phyloP scores from a whole-genome alignment of 1,140 invertebrate species.

The Rhyacophila brunnea region DNA sequence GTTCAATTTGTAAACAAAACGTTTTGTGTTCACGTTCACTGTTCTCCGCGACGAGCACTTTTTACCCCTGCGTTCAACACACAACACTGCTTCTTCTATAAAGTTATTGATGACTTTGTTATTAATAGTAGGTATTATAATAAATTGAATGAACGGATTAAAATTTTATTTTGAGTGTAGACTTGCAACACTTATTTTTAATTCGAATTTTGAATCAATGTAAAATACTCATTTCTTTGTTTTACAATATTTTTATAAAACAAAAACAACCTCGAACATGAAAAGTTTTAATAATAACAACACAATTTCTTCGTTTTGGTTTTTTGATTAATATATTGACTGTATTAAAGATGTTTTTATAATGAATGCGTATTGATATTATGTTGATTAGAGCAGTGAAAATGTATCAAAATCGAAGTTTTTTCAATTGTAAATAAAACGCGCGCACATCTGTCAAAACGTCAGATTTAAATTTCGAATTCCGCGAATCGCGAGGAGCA shows the following conservation, averaged over 20 bases:
- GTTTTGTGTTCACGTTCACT: not conserved
- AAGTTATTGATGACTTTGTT: too few relatives aligned
- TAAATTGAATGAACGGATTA: too few relatives aligned
- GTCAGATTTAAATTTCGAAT: slow-evolving; percentile 5
- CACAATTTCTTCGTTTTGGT: not conserved
- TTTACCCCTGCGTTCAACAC: not conserved
- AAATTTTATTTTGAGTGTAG: too few relatives aligned
- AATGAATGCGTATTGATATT: not conserved
- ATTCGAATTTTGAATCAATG: too few relatives aligned
- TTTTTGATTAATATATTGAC: not conserved
- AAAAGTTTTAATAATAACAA: not conserved
- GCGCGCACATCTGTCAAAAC: slow-evolving; percentile 1
- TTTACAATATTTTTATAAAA: too few relatives aligned
- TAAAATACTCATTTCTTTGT: too few relatives aligned
- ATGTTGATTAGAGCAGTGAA: too few relatives aligned
- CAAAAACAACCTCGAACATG: too few relatives aligned
- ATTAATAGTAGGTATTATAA: too few relatives aligned
- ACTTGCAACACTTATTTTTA: too few relatives aligned
- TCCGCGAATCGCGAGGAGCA: not conserved
- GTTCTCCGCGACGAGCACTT: too few relatives aligned
- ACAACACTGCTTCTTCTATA: too few relatives aligned
- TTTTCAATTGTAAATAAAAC: not conserved
- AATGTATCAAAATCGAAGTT: not conserved
- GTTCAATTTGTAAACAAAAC: not conserved
- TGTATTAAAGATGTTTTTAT: not conserved